Evolutionary conservation across 2,888 invertebrate genomes (phyloP).

Genomic region (Drosophila neotestacea): DNA sequence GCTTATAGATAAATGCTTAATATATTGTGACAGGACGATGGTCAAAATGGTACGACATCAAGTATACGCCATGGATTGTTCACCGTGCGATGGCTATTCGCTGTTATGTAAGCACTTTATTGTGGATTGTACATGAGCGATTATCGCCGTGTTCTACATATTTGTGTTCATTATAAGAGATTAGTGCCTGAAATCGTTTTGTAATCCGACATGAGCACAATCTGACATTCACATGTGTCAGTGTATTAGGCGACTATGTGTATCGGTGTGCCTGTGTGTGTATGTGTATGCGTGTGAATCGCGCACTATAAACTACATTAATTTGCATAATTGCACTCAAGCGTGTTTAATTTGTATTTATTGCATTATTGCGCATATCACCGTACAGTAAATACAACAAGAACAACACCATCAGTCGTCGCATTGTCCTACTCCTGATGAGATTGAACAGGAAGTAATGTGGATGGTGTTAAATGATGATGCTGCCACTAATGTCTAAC

Average conservation of each 20-base stretch:
- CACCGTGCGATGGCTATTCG: not conserved
- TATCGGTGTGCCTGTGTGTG: not conserved
- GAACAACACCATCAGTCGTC: constrained; percentile 28
- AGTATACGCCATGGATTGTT: constrained; percentile 22
- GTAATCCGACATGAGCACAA: constrained; percentile 66
- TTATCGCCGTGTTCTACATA: constrained; percentile 78
- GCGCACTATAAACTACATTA: constrained; percentile 67
- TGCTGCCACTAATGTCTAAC: constrained; percentile 26
- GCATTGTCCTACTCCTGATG: constrained; percentile 40
- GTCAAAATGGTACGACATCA: constrained; percentile 44
- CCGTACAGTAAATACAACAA: constrained; percentile 55
- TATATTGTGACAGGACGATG: constrained; percentile 64
- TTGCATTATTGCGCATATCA: constrained; percentile 80
- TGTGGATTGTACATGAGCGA: constrained; percentile 66
- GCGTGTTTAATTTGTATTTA: constrained; percentile 81
- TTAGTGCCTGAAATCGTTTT: constrained; percentile 75
- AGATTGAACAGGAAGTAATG: constrained; percentile 28
- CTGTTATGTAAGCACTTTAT: constrained; percentile 37
- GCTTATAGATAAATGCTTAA: constrained; percentile 73
- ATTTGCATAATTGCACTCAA: constrained; percentile 81
- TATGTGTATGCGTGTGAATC: constrained; percentile 10
- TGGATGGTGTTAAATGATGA: constrained; percentile 33
- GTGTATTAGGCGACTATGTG: constrained; percentile 27
- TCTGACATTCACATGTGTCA: constrained; percentile 33
- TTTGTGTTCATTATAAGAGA: constrained; percentile 79